Conservation (phyloP, 1,140 invertebrate species). For the Drosophila obscura region DNA sequence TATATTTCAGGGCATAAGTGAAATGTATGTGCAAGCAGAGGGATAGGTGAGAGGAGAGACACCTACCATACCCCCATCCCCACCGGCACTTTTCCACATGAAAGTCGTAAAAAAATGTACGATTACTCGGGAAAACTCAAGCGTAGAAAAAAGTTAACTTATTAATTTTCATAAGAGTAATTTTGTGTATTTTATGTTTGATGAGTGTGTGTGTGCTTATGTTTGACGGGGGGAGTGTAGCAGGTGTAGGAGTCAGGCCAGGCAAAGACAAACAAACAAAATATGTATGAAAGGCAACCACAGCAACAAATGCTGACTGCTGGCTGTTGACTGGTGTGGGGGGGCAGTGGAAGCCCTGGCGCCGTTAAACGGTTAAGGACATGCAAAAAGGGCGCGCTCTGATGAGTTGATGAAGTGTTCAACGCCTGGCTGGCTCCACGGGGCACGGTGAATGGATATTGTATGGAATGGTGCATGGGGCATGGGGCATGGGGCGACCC, state of each 20-base stretch:
- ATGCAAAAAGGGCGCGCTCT: slow-evolving; percentile 80
- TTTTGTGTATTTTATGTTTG: slow-evolving; percentile 78
- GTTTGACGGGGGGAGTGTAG: slow-evolving; percentile 1
- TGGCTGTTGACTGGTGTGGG: slow-evolving; percentile 56
- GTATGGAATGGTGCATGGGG: not conserved
- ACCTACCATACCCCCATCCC: not conserved
- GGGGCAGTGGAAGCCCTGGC: slow-evolving; percentile 8
- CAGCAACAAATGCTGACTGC: slow-evolving; percentile 64
- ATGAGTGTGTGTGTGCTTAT: slow-evolving; percentile 18
- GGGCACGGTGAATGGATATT: slow-evolving; percentile 27
- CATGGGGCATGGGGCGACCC: slow-evolving; percentile 34
- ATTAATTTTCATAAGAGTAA: slow-evolving; percentile 83
- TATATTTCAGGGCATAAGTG: slow-evolving; percentile 28
- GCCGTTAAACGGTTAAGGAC: slow-evolving; percentile 79
- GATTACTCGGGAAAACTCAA: slow-evolving; percentile 44
- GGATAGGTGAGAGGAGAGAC: too few relatives aligned
- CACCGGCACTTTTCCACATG: slow-evolving; percentile 27
- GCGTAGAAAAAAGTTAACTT: slow-evolving; percentile 78
- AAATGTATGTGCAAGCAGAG: slow-evolving; percentile 6
- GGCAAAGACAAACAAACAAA: slow-evolving; percentile 54
- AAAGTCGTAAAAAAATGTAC: slow-evolving; percentile 42
- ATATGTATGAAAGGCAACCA: slow-evolving; percentile 32
- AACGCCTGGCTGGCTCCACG: slow-evolving; percentile 68
- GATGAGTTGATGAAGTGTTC: slow-evolving; percentile 81
- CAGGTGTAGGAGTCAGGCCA: slow-evolving; percentile 1